A percentile compares a stretch with the other conserved stretches of the same genome.
Conservation (phyloP, 2,888 invertebrate species). For the Ochropleura plecta region DNA sequence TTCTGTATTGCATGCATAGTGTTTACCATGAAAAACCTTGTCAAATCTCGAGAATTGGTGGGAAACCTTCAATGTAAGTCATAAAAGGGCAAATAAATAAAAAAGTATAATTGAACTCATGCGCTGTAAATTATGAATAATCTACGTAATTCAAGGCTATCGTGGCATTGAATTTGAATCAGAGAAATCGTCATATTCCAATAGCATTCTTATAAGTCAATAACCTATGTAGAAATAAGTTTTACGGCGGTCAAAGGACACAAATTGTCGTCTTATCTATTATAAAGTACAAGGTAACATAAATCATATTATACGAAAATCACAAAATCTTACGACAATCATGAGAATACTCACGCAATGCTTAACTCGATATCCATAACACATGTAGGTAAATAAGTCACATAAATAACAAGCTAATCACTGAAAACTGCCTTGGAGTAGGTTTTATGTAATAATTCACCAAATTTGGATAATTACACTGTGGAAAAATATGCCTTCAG, state of each 20-base stretch:
- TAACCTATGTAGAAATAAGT: conserved; percentile 12
- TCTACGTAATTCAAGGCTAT: conserved; percentile 7
- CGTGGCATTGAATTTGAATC: conserved; percentile 4
- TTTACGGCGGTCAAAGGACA: conserved; percentile 46
- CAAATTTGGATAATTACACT: conserved; percentile 79
- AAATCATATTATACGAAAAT: conserved; percentile 13
- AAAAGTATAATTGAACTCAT: background rate
- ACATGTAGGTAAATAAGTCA: conserved; percentile 59
- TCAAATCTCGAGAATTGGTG: background rate
- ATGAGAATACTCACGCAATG: conserved; percentile 66
- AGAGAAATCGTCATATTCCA: conserved; percentile 19
- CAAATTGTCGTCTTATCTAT: conserved; percentile 63
- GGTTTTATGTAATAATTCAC: conserved; percentile 88
- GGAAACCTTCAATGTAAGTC: conserved; percentile 11
- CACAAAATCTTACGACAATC: conserved; percentile 50
- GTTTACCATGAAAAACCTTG: conserved; percentile 1
- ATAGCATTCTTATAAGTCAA: background rate
- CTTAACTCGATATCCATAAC: conserved; percentile 69
- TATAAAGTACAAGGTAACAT: conserved; percentile 67
- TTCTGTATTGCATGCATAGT: background rate
- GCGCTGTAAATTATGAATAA: background rate
- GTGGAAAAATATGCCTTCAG: conserved; percentile 84
- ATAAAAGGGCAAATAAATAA: conserved; percentile 31
- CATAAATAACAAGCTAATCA: conserved; percentile 63
- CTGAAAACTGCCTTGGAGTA: conserved; percentile 66